phyloP scores from a whole-genome alignment of 2,797 vertebrate genomes.

The Basileuterus tristriatus region DNA sequence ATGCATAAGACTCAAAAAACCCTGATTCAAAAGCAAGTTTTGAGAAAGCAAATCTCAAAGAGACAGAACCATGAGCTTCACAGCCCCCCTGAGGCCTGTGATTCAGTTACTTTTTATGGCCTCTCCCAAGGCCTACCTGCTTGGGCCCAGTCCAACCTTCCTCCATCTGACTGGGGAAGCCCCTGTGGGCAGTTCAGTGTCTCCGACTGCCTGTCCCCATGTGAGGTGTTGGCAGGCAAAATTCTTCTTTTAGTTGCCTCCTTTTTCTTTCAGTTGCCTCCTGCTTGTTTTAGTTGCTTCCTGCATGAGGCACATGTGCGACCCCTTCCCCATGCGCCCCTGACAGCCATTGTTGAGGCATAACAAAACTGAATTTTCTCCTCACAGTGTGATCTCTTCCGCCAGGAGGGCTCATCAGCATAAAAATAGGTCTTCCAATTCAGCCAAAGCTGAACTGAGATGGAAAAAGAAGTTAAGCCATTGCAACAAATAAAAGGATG shows the following conservation, averaged over 20 bases:
- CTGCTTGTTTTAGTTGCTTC: not conserved
- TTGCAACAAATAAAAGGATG: not conserved
- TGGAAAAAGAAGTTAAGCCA: not conserved
- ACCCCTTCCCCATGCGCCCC: rapidly evolving
- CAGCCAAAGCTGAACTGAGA: not conserved
- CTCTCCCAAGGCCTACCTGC: not conserved
- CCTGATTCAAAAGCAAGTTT: not conserved
- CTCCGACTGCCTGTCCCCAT: not conserved
- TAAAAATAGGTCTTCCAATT: not conserved
- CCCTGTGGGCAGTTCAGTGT: too few species aligned
- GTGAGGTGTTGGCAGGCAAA: not conserved
- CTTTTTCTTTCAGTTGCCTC: not conserved
- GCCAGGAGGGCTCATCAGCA: not conserved
- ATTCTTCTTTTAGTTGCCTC: not conserved
- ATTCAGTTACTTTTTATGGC: not conserved
- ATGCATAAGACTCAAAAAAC: not conserved
- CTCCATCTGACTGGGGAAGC: rapidly evolving
- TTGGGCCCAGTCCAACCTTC: not conserved
- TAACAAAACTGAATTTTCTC: not conserved
- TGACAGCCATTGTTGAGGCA: not conserved
- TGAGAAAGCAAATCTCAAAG: not conserved
- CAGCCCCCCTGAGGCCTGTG: rapidly evolving
- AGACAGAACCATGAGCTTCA: not conserved
- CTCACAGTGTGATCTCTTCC: not conserved
- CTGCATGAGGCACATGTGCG: rapidly evolving